Base-by-base conservation (phyloP, 2,888 invertebrate genomes). In the Heteropelma amictum region DNA sequence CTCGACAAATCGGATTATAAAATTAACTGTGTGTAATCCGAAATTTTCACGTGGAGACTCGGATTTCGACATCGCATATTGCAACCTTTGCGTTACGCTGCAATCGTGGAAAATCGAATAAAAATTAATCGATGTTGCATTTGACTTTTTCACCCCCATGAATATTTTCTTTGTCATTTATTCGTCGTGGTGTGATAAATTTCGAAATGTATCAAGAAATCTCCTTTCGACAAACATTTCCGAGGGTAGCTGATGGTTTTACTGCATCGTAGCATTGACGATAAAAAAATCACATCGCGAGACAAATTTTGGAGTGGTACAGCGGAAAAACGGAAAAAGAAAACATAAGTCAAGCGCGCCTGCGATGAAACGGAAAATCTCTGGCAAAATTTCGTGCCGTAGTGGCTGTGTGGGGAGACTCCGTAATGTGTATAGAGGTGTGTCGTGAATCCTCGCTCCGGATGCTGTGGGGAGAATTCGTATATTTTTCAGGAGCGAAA, bases 21-120 rank as follows among this genome's bases (percentile, higher is more conserved):
- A 84, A 81, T 85, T 84, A 81, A 80, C 83, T 85, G 84, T 82
- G 81, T 80, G 83, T 82, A 80, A 81, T 83, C 83, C 10, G n/a
- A 12, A 56, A 35, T 38, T 67, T 47, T 47, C 80, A 79, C 63
- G 64, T 75, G 69, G 30, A 30, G 30, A 30, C 33, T 0, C n/a
- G 33, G n/a, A 33, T n/a, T 33, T 33, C 6, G 8, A 10, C 3
- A 2, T 2, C 2, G 8, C 7, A 33, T 33, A 30, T 10, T 30
- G 6, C 30, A 8, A 30, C 10, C n/a, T n/a, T n/a, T n/a, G n/a
- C n/a, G n/a, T n/a, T n/a, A n/a, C n/a, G n/a, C n/a, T n/a, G n/a
- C n/a, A n/a, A n/a, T n/a, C n/a, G n/a, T n/a, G n/a, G n/a, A n/a
- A n/a, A n/a, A n/a, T n/a, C n/a, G n/a, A n/a, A n/a, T n/a, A n/a